Conservation (phyloP, 2,888 invertebrate genomes). For the Orchestes rusci region DNA sequence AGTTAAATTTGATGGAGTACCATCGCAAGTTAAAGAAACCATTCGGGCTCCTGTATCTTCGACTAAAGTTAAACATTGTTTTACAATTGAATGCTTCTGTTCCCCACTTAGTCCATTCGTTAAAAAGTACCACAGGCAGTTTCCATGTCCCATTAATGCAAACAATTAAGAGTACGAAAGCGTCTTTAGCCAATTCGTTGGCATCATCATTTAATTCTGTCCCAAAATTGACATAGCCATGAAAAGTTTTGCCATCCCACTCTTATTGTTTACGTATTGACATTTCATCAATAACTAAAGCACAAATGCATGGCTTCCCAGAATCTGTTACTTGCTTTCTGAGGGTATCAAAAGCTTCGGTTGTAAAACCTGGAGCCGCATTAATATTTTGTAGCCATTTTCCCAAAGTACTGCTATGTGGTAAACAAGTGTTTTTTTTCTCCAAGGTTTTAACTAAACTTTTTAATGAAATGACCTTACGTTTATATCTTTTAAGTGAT, state of each 20-base stretch:
- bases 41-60: conserved; percentile 26
- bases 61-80: conserved; percentile 24
- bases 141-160: conserved; percentile 30
- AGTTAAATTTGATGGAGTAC: conserved; percentile 27
- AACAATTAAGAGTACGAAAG: conserved; percentile 30
- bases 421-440: conserved; percentile 31
- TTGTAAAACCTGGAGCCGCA: conserved; percentile 34
- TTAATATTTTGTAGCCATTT: conserved; percentile 35
- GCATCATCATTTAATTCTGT: conserved; percentile 25
- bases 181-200: conserved; percentile 28
- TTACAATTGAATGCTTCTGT: conserved; percentile 27
- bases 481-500: too few species aligned
- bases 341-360: conserved; percentile 27
- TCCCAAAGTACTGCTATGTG: conserved; percentile 32
- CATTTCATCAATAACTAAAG: conserved; percentile 33
- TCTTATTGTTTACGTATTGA: conserved; percentile 30
- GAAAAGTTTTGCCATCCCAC: conserved; percentile 32
- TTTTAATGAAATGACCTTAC: too few species aligned
- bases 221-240: conserved; percentile 33
- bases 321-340: conserved; percentile 16
- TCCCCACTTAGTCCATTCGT: conserved; percentile 27
- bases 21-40: conserved; percentile 32
- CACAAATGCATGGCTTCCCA: conserved; percentile 18
- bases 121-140: conserved; percentile 32
- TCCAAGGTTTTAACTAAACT: too few species aligned